Percentiles rank a stretch among this genome's conserved stretches.
These are phyloP conservation scores for Arctia plantaginis DNA, from an alignment of 2,888 invertebrate species.

Conservation along the genomic window DNA sequence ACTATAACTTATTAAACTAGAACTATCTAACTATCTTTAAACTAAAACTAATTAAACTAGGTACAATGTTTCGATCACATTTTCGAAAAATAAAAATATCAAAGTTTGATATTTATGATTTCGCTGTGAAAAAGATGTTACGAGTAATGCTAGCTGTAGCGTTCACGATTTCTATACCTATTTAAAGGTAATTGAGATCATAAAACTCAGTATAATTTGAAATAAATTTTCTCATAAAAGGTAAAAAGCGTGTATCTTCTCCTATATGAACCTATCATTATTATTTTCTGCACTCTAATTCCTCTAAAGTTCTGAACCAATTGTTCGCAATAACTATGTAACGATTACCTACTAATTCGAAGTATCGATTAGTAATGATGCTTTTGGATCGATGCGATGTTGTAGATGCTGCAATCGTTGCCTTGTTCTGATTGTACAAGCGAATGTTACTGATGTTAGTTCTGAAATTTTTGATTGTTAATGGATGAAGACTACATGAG, in stretches of 20 bases:
- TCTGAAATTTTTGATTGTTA: not conserved
- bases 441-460: not conserved
- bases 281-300: slow-evolving; percentile 20
- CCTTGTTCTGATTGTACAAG: slow-evolving; percentile 63
- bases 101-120: not conserved
- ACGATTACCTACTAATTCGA: slow-evolving; percentile 50
- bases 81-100: not conserved
- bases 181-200: slow-evolving; percentile 3
- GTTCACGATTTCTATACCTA: not conserved
- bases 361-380: slow-evolving; percentile 63
- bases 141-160: not conserved
- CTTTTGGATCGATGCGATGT: slow-evolving; percentile 45
- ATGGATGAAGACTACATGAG: not conserved
- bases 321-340: slow-evolving; percentile 32
- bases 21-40: no score
- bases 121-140: not conserved
- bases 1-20: no score
- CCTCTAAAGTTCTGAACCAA: slow-evolving; percentile 25
- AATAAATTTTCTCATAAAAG: slow-evolving; percentile 2
- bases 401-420: slow-evolving; percentile 57
- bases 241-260: not conserved
- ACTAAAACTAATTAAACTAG: no score
- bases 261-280: not conserved
- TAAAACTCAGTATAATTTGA: slow-evolving; percentile 8
- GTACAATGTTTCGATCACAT: no score